phyloP scores from a whole-genome alignment of 1,140 invertebrate genomes.

The Phthorimaea operculella region DNA sequence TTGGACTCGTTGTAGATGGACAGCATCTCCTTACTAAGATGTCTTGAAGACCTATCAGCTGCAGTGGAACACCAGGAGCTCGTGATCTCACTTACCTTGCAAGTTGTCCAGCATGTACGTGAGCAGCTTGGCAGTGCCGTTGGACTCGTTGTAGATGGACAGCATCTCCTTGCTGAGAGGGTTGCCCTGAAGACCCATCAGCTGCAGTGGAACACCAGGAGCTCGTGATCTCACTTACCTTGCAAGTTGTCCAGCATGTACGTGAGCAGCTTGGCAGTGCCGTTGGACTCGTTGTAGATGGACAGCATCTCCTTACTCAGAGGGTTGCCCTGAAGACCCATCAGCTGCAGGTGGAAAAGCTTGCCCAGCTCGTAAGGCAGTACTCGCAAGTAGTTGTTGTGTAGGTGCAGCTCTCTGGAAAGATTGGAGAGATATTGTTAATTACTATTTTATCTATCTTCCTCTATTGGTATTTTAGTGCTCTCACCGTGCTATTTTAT shows the following conservation, averaged over 20 bases:
- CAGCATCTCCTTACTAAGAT: slow-evolving; percentile 92
- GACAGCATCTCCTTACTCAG: slow-evolving; percentile 91
- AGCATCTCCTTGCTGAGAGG: slow-evolving; percentile 94
- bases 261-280: no score
- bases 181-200: slow-evolving; percentile 84
- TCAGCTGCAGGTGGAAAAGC: slow-evolving; percentile 93
- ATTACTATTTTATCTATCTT: no score
- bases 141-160: slow-evolving; percentile 89
- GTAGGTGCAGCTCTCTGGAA: slow-evolving; percentile 91
- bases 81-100: slow-evolving; percentile 75
- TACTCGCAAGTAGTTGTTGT: slow-evolving; percentile 92
- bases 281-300: slow-evolving; percentile 91
- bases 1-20: slow-evolving; percentile 92
- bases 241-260: no score
- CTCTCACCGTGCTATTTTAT: no score
- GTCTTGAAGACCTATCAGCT: no score
- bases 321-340: slow-evolving; percentile 94
- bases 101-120: slow-evolving; percentile 95
- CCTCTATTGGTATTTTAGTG: no score
- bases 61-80: no score
- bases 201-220: slow-evolving; percentile 97
- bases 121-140: slow-evolving; percentile 93
- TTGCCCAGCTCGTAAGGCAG: slow-evolving; percentile 98
- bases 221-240: no score
- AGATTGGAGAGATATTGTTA: slow-evolving; percentile 3